These are phyloP conservation scores for Tupaia chinensis DNA, from an alignment of 2,113 vertebrate species.

Conservation along the genomic window DNA sequence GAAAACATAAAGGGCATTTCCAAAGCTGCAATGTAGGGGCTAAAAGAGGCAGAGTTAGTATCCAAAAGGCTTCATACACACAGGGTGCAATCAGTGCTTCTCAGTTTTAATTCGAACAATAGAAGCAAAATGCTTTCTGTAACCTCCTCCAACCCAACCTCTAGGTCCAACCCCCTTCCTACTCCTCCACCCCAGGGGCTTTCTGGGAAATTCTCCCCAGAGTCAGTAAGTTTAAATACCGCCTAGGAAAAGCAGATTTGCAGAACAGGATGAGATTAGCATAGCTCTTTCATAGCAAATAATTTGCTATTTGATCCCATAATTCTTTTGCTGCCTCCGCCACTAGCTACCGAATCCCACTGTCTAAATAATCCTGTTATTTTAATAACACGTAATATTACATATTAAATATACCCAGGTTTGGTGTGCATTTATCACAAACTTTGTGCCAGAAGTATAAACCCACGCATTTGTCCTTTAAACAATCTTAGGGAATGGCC, in stretches of 20 bases:
- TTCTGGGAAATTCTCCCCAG: slow-evolving; percentile 34
- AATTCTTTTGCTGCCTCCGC: slow-evolving; percentile 4
- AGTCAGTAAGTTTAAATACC: neutral
- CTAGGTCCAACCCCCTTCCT: neutral
- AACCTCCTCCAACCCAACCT: neutral
- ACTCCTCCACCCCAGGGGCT: neutral
- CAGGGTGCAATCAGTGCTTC: neutral
- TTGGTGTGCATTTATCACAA: neutral
- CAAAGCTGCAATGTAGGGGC: neutral
- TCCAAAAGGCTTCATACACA: neutral
- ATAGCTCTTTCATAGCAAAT: slow-evolving; percentile 2
- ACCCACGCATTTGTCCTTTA: slow-evolving; percentile 38
- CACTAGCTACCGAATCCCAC: slow-evolving; percentile 2
- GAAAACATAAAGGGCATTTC: neutral
- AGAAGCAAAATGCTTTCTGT: slow-evolving; percentile 7
- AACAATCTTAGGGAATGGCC: neutral
- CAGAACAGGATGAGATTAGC: slow-evolving; percentile 10
- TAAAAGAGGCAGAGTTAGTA: neutral
- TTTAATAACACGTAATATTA: no score
- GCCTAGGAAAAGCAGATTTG: slow-evolving; percentile 43
- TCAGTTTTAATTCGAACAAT: slow-evolving; percentile 37
- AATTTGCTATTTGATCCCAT: slow-evolving; percentile 18
- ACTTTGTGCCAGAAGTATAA: neutral
- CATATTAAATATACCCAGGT: neutral
- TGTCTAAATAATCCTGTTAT: neutral